These are phyloP conservation scores for Urosaurus nigricauda DNA, from an alignment of 2,797 vertebrate genomes.

Conservation along the genomic window DNA sequence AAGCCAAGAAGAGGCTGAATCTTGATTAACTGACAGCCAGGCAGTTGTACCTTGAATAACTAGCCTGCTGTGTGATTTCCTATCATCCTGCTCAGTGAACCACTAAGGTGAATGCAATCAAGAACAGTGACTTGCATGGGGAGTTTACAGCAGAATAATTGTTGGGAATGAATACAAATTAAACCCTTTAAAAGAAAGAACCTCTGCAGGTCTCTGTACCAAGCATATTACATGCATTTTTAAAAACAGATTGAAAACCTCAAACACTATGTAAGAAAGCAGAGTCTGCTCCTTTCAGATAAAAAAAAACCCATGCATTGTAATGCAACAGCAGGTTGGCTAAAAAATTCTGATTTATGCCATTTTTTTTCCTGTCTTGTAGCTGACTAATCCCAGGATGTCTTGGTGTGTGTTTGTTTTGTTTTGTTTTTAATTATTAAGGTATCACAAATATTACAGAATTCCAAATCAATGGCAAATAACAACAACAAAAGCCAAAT, in stretches of 20 bases:
- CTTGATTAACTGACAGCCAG: slow-evolving; percentile 61
- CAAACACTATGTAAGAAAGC: background rate
- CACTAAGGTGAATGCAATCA: slow-evolving; percentile 59
- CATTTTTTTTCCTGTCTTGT: background rate
- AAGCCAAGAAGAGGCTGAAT: slow-evolving; percentile 53
- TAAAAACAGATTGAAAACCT: slow-evolving; percentile 1
- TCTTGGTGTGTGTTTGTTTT: no score
- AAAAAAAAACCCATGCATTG: background rate
- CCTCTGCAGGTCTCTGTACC: slow-evolving; percentile 27
- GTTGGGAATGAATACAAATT: slow-evolving; percentile 63
- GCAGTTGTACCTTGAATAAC: slow-evolving; percentile 41
- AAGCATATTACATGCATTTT: background rate
- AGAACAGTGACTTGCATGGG: slow-evolving; percentile 51
- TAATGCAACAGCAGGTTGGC: slow-evolving; percentile 24
- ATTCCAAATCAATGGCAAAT: background rate
- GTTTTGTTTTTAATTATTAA: no score
- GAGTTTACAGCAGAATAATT: slow-evolving; percentile 60
- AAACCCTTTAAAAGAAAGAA: slow-evolving; percentile 55
- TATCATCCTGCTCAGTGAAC: slow-evolving; percentile 59
- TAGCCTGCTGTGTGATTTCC: slow-evolving; percentile 49
- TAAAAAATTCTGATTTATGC: background rate
- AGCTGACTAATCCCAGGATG: background rate
- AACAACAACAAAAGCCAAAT: background rate
- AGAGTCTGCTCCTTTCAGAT: slow-evolving; percentile 15
- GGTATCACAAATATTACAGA: background rate